Base-by-base conservation (phyloP, 2,888 invertebrate species). In the Junonia oenone region DNA sequence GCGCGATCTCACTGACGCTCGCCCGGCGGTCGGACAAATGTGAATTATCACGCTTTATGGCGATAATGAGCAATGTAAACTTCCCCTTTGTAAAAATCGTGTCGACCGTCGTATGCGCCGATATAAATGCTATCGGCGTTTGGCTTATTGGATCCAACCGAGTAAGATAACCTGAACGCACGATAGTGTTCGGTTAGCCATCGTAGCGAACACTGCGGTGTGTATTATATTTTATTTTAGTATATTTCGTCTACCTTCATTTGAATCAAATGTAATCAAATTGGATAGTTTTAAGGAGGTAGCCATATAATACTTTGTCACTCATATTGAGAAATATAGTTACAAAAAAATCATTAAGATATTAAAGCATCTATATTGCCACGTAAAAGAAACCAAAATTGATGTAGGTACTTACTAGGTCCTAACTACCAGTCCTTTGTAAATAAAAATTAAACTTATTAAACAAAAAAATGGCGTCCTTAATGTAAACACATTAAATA, bases 51-150 rank as follows among this genome's bases (percentile, higher is more conserved):
- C 73, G 73, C 72, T 76, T 76, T 71, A 68, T 65, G 66, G 66
- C 75, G 80, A 81, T 85, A 87, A 87, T 82, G 69, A 81, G 68
- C 69, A 81, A 78, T 68, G 73, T 78, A 81, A 81, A 84, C 83
- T 81, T 76, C 78, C 80, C 72, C 64, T 60, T 67, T 63, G 63
- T 56, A 73, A 69, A 73, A 75, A 71, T 73, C 62, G 69, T 72
- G 71, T 73, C 68, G 72, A 69, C 67, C 70, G 67, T 64, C 66
- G 67, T 68, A 69, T 68, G 64, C 67, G 67, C 66, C 70, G 72
- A 73, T 33, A 72, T 69, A 69, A 72, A 67, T 70, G 68, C 67
- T 75, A 74, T 75, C 76, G 73, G 22, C 17, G 61, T 69, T 68
- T 70, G 72, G 77, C 72, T 82, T 83, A 83, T 83, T 83, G 73